Evolutionary conservation across 2,888 invertebrate genomes (phyloP), one percentile per base, ranked within the genome.

Genomic region (Apamea crenata): DNA sequence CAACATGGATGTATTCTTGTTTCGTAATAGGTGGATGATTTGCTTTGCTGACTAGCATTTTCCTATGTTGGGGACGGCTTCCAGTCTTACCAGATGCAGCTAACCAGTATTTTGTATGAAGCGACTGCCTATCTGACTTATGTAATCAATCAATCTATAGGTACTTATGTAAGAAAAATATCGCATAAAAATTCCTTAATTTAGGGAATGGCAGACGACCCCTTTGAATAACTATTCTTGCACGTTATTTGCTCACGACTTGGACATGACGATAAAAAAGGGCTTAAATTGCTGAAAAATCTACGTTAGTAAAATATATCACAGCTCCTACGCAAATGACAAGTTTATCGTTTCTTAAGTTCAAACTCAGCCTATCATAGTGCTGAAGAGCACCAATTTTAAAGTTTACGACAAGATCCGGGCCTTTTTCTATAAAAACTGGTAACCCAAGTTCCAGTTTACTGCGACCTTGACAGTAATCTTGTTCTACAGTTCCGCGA

Each of bases 391-490:
- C 18, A 67, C 53, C 71, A 77, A 81, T 85, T 83, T 71, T 53
- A 71, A 56, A 83, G 53, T 86, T 88, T 86, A 81, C 70, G 86
- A 80, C 69, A 74, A 56, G 65, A 50, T 72, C 36, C 29, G 16
- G 61, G 76, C 71, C 83, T 77, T 77, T 80, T 81, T 56, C 63
- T 69, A 85, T 76, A 73, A 86, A 82, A 88, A 82, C 78, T 76
- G 44, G 83, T 53, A 65, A 47, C 32, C 59, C 69, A 56, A 69
- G n/a, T 78, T 61, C 63, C 40, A 78, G 44, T 86, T 81, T 80
- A 81, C 67, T 29, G 72, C 78, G 67, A 47, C 89, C 87, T 87
- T 87, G 78, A 21, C 59, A 44, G 70, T 73, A 84, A 80, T 83
- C 84, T 82, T 80, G 69, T 86, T 36, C n/a, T 44, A 59, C 70